These are phyloP conservation scores for Cosmopolites sordidus DNA, from an alignment of 2,888 invertebrate genomes.

Conservation along the genomic window DNA sequence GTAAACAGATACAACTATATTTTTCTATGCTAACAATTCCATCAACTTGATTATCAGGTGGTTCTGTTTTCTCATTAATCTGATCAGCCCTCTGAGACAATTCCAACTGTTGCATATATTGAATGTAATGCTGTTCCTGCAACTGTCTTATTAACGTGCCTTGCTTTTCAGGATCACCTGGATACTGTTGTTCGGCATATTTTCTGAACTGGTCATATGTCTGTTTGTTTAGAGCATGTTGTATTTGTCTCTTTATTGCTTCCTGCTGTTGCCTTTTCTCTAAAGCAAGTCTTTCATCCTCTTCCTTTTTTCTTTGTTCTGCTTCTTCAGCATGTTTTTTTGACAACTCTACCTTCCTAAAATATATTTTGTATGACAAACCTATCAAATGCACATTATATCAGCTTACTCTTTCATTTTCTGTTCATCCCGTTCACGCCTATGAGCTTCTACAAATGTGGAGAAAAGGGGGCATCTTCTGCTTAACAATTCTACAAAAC, in stretches of 20 bases:
- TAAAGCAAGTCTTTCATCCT: slow-evolving; percentile 59
- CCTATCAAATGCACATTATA: not conserved
- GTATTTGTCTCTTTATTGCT: slow-evolving; percentile 74
- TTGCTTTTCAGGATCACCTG: slow-evolving; percentile 82
- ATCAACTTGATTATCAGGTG: slow-evolving; percentile 24
- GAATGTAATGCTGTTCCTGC: slow-evolving; percentile 98
- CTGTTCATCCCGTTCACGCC: slow-evolving; percentile 80
- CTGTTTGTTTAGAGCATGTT: slow-evolving; percentile 94
- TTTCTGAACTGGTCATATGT: slow-evolving; percentile 83
- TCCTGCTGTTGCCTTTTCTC: slow-evolving; percentile 61
- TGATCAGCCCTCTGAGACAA: slow-evolving; percentile 47
- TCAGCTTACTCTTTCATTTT: slow-evolving; percentile 54
- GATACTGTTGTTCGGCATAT: slow-evolving; percentile 92
- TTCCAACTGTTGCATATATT: slow-evolving; percentile 93
- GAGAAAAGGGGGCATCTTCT: slow-evolving; percentile 84
- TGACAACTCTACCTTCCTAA: slow-evolving; percentile 55
- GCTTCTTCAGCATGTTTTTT: slow-evolving; percentile 55
- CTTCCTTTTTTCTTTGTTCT: slow-evolving; percentile 57
- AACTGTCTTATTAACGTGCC: slow-evolving; percentile 88
- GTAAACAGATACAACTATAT: not conserved
- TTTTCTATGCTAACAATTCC: slow-evolving; percentile 14
- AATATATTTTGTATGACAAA: not conserved
- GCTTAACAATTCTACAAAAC: slow-evolving; percentile 85
- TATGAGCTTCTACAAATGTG: slow-evolving; percentile 87
- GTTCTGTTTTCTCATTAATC: slow-evolving; percentile 25